Evolutionary conservation across 2,888 invertebrate species (phyloP).

Genomic region (Pherbina coryleti): DNA sequence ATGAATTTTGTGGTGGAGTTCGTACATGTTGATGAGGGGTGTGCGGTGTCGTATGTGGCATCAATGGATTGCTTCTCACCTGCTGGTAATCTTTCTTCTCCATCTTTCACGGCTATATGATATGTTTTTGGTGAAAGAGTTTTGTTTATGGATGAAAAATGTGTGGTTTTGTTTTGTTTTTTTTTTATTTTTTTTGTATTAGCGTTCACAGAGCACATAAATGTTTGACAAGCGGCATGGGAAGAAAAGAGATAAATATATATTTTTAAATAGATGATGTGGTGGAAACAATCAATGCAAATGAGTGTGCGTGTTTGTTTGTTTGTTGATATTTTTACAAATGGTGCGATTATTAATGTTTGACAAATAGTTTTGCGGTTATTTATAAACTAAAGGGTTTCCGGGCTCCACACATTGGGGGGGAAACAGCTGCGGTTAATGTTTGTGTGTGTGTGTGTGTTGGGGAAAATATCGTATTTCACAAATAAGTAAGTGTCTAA

Average conservation of each 20-base stretch:
- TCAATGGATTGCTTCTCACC: slow-evolving; percentile 71
- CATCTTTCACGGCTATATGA: slow-evolving; percentile 75
- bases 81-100: slow-evolving; percentile 78
- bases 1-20: slow-evolving; percentile 42
- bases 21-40: slow-evolving; percentile 49
- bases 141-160: not conserved
- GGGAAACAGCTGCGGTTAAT: not conserved
- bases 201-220: slow-evolving; percentile 17
- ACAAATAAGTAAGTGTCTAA: not conserved
- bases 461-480: slow-evolving; percentile 25
- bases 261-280: slow-evolving; percentile 8
- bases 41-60: slow-evolving; percentile 50
- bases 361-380: slow-evolving; percentile 8
- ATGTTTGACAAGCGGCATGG: slow-evolving; percentile 46
- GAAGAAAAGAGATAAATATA: slow-evolving; percentile 33
- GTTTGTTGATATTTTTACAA: not conserved
- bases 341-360: not conserved
- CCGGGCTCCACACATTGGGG: not conserved
- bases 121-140: slow-evolving; percentile 19
- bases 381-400: slow-evolving; percentile 40
- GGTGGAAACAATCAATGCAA: slow-evolving; percentile 6
- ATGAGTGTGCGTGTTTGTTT: not conserved
- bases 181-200: slow-evolving; percentile 27
- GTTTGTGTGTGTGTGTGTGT: not conserved
- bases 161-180: not conserved